These are phyloP conservation scores for Morus bassanus DNA, from an alignment of 2,797 vertebrate genomes.

Conservation along the genomic window DNA sequence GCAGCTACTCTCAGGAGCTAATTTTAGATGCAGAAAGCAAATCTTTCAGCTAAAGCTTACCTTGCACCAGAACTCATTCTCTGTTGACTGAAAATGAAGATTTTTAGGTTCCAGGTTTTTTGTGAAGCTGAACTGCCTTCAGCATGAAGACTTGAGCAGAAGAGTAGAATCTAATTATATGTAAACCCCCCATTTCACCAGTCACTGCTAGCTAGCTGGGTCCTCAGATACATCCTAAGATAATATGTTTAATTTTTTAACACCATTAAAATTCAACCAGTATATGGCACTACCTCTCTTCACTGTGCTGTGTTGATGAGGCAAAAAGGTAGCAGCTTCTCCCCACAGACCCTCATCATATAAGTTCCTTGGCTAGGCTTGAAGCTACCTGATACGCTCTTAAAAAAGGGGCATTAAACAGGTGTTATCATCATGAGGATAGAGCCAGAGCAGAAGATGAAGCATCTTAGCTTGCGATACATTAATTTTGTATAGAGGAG, in stretches of 20 bases:
- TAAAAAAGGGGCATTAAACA: not conserved
- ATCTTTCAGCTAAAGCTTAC: not conserved
- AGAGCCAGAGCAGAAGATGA: not conserved
- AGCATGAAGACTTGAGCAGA: not conserved
- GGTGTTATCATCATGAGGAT: not conserved
- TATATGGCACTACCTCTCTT: not conserved
- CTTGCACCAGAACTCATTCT: not conserved
- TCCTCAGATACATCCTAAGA: not conserved
- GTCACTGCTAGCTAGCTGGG: not conserved
- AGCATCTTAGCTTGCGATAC: not conserved
- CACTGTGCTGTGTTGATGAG: not conserved
- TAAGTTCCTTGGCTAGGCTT: not conserved
- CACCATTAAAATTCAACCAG: not conserved
- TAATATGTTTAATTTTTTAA: not conserved
- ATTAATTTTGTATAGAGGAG: not conserved
- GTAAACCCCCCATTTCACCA: not conserved
- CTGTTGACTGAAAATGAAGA: not conserved
- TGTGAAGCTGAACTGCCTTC: not conserved
- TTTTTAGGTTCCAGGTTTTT: not conserved
- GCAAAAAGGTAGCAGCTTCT: not conserved
- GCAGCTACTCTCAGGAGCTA: not conserved
- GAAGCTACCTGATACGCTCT: not conserved
- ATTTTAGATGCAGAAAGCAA: not conserved
- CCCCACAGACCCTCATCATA: not conserved
- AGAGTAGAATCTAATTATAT: not conserved